Evolutionary conservation across 2,888 invertebrate species (phyloP).

Genomic region (Archips xylosteana): DNA sequence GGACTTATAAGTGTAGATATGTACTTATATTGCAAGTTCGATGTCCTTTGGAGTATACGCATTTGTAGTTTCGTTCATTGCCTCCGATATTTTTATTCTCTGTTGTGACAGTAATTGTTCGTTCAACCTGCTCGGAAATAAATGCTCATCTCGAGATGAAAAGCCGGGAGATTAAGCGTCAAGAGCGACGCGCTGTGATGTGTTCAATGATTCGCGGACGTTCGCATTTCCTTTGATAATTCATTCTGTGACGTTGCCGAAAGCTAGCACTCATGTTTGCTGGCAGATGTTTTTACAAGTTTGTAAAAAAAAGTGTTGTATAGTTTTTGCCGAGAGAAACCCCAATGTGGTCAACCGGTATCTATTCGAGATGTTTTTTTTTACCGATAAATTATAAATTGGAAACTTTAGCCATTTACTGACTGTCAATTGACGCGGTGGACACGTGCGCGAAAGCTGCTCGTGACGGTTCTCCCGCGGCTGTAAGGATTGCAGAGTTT

Average conservation of each 20-base stretch:
- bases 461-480: background rate
- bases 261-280: background rate
- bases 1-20: background rate
- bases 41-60: constrained; percentile 9
- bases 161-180: constrained; percentile 12
- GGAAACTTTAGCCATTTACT: background rate
- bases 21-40: constrained; percentile 19
- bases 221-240: constrained; percentile 21
- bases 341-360: background rate
- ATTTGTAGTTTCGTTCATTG: constrained; percentile 29
- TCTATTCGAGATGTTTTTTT: constrained; percentile 1
- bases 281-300: background rate
- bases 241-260: background rate
- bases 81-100: constrained; percentile 30
- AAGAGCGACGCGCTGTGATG: constrained; percentile 1
- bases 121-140: constrained; percentile 34
- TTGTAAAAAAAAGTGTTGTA: background rate
- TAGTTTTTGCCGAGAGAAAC: background rate
- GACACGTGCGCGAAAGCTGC: constrained; percentile 3
- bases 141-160: constrained; percentile 24
- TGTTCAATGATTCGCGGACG: constrained; percentile 17
- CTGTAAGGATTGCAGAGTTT: background rate
- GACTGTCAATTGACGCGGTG: background rate
- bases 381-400: constrained; percentile 9
- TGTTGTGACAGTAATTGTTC: constrained; percentile 35